Conservation (phyloP, 1,140 invertebrate genomes). For the Drosophila nannoptera region DNA sequence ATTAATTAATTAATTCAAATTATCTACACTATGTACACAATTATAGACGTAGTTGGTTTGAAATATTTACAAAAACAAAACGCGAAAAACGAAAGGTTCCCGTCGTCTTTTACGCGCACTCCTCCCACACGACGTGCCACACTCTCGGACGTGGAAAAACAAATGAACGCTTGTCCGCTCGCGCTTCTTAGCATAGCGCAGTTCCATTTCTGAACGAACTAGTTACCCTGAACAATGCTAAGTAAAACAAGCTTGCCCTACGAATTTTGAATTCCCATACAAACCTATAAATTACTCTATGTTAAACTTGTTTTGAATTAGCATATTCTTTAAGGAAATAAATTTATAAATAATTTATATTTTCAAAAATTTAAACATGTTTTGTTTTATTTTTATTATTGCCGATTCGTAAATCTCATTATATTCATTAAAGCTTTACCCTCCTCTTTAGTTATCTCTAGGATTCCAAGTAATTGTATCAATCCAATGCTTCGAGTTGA, state of each 20-base stretch:
- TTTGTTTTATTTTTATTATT: too few relatives aligned
- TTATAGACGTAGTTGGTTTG: conserved; percentile 46
- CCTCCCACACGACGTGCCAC: conserved; percentile 52
- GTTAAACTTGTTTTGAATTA: too few relatives aligned
- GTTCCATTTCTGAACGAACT: conserved; percentile 28
- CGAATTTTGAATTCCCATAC: neutral
- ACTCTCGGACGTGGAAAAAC: conserved; percentile 48
- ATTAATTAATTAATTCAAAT: conserved; percentile 38
- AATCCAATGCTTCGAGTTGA: too few relatives aligned
- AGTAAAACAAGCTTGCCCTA: conserved; percentile 2
- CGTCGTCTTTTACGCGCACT: conserved; percentile 54
- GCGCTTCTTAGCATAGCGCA: conserved; percentile 28
- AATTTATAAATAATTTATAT: too few relatives aligned
- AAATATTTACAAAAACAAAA: conserved; percentile 74
- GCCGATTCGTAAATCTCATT: too few relatives aligned
- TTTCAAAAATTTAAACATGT: too few relatives aligned
- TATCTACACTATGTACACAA: conserved; percentile 60
- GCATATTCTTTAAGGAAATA: too few relatives aligned
- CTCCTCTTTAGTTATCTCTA: too few relatives aligned
- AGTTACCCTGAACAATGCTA: conserved; percentile 8
- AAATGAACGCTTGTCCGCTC: conserved; percentile 37
- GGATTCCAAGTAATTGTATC: too few relatives aligned
- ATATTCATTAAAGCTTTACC: too few relatives aligned
- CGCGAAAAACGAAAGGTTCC: conserved; percentile 57
- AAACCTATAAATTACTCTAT: neutral